Percentiles rank a stretch among this genome's conserved stretches.
phyloP scores from a whole-genome alignment of 1,140 invertebrate genomes.

The Pseudomyrmex concolor region DNA sequence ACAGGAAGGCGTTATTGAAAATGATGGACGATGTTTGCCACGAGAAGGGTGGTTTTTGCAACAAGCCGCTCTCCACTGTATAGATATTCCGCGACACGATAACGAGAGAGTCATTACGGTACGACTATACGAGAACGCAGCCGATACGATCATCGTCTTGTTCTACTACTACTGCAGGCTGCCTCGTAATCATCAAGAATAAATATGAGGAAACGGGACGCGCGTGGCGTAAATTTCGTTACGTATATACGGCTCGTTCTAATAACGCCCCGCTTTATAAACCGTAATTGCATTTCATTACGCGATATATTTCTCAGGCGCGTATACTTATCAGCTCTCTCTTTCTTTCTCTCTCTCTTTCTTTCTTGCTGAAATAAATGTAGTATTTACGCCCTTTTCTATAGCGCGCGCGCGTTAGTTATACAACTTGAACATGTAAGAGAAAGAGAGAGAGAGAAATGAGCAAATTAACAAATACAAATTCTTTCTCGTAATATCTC shows the following conservation, averaged over 20 bases:
- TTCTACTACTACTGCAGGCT: not conserved
- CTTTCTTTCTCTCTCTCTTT: too few species aligned
- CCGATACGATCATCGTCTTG: slow-evolving; percentile 13
- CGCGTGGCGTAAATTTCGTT: not conserved
- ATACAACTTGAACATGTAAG: not conserved
- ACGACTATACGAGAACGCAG: not conserved
- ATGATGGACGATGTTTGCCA: slow-evolving; percentile 58
- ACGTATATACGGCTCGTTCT: not conserved
- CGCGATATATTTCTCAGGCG: not conserved
- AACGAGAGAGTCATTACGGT: slow-evolving; percentile 5
- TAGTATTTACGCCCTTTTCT: not conserved
- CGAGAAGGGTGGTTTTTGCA: slow-evolving; percentile 35
- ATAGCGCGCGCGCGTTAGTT: not conserved
- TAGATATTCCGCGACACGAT: not conserved
- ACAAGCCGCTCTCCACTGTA: not conserved
- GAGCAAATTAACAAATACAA: slow-evolving; percentile 8
- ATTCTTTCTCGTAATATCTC: slow-evolving; percentile 2
- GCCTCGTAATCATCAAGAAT: not conserved
- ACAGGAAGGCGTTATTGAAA: slow-evolving; percentile 43
- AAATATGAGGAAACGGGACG: not conserved
- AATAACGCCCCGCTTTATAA: not conserved
- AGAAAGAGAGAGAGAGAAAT: not conserved
- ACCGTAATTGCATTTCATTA: not conserved
- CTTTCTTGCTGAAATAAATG: not conserved
- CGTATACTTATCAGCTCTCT: not conserved